Conservation (phyloP, 2,797 vertebrate genomes). For the Phrynocephalus vlangalii region DNA sequence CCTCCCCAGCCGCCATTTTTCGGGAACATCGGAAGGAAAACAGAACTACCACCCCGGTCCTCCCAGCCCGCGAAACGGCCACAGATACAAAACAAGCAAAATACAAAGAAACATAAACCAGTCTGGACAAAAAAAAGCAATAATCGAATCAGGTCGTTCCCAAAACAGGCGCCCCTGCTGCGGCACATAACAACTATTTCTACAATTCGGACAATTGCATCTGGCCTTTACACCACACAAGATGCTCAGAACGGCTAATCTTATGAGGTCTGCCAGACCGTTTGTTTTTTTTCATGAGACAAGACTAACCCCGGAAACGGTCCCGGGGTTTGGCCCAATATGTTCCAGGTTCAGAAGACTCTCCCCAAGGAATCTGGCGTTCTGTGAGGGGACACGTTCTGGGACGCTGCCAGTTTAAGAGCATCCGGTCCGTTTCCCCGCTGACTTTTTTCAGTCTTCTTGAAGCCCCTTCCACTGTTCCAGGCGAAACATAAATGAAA, state of each 20-base stretch:
- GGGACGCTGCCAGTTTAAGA: too few species aligned
- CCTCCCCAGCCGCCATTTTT: not conserved
- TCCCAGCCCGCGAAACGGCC: too few species aligned
- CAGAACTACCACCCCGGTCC: not conserved
- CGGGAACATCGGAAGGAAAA: not conserved
- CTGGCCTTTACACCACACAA: not conserved
- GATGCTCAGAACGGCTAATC: not conserved
- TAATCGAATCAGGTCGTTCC: not conserved
- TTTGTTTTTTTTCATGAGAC: too few species aligned
- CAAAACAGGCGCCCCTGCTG: too few species aligned
- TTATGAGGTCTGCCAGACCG: too few species aligned
- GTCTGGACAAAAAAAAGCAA: not conserved
- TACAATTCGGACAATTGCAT: not conserved
- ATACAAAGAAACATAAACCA: not conserved
- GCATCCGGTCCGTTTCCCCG: too few species aligned
- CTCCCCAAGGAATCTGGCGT: too few species aligned
- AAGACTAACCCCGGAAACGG: not conserved
- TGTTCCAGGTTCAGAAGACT: too few species aligned
- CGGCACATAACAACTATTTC: not conserved
- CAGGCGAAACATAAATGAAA: not conserved
- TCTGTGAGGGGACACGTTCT: too few species aligned
- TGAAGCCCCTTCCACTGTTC: not conserved
- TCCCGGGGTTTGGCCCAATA: not conserved
- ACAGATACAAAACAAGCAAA: not conserved
- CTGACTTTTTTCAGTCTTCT: too few species aligned